Evolutionary conservation across 2,888 invertebrate genomes (phyloP).

Genomic region (Zygogramma bicolorata): DNA sequence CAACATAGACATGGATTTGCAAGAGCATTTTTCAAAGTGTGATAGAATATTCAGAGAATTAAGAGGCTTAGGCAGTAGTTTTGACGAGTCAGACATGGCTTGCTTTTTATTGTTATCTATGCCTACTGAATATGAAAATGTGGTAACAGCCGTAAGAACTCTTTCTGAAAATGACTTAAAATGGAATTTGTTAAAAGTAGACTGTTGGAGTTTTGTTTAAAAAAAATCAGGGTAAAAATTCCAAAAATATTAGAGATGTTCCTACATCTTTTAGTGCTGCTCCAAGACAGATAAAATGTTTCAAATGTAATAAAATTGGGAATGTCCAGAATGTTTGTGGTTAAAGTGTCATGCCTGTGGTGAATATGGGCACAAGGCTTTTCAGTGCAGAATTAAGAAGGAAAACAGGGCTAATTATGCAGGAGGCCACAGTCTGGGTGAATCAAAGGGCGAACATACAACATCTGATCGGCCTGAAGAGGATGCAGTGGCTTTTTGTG

Average conservation of each 20-base stretch:
- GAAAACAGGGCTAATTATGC: not conserved
- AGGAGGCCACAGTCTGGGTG: not conserved
- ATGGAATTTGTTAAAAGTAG: slow-evolving; percentile 32
- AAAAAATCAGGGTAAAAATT: slow-evolving; percentile 11
- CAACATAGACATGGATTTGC: not conserved
- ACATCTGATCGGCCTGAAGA: not conserved
- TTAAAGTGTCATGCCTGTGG: slow-evolving; percentile 32
- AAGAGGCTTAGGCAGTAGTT: not conserved
- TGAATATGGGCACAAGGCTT: slow-evolving; percentile 20
- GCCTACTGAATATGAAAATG: not conserved
- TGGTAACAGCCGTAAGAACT: slow-evolving; percentile 37
- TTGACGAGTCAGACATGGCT: not conserved
- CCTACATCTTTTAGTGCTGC: not conserved
- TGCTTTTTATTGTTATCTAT: not conserved
- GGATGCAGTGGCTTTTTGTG: slow-evolving; percentile 18
- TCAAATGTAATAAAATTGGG: slow-evolving; percentile 34
- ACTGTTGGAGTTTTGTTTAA: slow-evolving; percentile 26
- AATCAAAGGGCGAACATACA: no score
- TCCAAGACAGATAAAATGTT: slow-evolving; percentile 21
- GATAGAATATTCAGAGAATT: not conserved
- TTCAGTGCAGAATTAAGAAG: not conserved
- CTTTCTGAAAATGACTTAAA: slow-evolving; percentile 32
- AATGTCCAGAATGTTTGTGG: slow-evolving; percentile 29
- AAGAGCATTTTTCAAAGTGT: not conserved
- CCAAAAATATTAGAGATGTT: not conserved